Percentiles rank a stretch among this genome's conserved stretches.
phyloP scores from a whole-genome alignment of 1,140 invertebrate genomes.

The Caenorhabditis brenneri region DNA sequence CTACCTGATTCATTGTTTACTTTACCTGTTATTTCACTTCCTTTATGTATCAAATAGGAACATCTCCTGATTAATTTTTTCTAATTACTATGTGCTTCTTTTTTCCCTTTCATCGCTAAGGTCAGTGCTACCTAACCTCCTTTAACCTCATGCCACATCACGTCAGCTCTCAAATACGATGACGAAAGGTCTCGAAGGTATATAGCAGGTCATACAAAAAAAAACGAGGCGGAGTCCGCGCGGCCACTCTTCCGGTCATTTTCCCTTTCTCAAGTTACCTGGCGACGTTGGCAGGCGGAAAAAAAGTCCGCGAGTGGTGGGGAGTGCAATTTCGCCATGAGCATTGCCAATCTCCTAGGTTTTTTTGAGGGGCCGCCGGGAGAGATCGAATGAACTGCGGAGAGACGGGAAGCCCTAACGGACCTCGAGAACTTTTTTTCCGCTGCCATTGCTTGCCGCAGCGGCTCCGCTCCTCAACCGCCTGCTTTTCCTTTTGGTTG shows the following conservation, averaged over 20 bases:
- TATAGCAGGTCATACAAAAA: background rate
- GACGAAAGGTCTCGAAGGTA: slow-evolving; percentile 1
- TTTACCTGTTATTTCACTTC: no score
- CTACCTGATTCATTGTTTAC: no score
- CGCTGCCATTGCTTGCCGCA: background rate
- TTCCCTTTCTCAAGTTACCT: slow-evolving; percentile 21
- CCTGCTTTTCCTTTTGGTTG: slow-evolving; percentile 5
- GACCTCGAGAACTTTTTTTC: slow-evolving; percentile 31
- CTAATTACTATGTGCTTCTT: background rate
- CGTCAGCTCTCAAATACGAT: background rate
- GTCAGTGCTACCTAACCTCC: background rate
- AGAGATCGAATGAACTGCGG: slow-evolving; percentile 8
- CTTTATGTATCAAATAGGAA: no score
- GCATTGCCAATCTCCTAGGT: slow-evolving; percentile 21
- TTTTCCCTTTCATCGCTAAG: background rate
- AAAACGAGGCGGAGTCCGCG: slow-evolving; percentile 6
- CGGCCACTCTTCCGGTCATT: slow-evolving; percentile 22
- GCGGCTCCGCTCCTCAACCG: background rate
- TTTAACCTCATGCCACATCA: background rate
- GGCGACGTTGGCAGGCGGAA: slow-evolving; percentile 38
- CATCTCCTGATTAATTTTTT: background rate
- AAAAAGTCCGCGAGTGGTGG: slow-evolving; percentile 27
- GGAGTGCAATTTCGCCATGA: slow-evolving; percentile 26
- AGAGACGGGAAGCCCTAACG: background rate
- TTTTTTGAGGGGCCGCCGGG: background rate